A percentile compares a stretch with the other conserved stretches of the same genome.
These are phyloP conservation scores for Leiothrix lutea DNA, from an alignment of 2,113 vertebrate genomes.

Conservation along the genomic window DNA sequence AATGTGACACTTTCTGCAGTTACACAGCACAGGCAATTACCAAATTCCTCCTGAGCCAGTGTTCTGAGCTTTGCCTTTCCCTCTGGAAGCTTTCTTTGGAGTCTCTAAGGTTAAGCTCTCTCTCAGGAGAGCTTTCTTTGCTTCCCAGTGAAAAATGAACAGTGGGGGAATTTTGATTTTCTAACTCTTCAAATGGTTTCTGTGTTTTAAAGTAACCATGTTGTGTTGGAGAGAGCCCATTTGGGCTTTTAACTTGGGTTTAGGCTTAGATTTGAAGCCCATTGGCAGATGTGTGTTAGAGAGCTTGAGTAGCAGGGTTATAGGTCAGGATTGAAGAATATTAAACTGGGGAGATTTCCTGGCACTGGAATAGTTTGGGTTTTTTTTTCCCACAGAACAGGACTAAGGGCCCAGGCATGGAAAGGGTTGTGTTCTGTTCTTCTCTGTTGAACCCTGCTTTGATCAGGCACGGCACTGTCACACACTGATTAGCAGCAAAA, in stretches of 20 bases:
- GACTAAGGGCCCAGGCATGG: not conserved
- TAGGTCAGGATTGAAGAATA: not conserved
- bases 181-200: not conserved
- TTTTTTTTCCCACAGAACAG: not conserved
- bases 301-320: not conserved
- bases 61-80: not conserved
- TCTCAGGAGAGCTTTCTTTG: not conserved
- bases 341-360: not conserved
- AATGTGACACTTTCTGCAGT: not conserved
- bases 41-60: not conserved
- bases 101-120: not conserved
- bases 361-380: not conserved
- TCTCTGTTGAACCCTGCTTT: slow-evolving; percentile 6
- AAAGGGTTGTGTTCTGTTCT: not conserved
- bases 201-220: not conserved
- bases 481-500: slow-evolving; percentile 2
- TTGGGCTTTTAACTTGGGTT: not conserved
- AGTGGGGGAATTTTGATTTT: not conserved
- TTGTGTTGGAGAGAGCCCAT: not conserved
- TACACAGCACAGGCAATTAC: not conserved
- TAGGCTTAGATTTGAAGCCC: not conserved
- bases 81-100: not conserved
- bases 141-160: not conserved
- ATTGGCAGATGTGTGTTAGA: not conserved
- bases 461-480: not conserved